Percentiles rank a stretch among this genome's conserved stretches.
These are phyloP conservation scores for Oreochromis aureus DNA, from an alignment of 2,113 vertebrate species.

Conservation along the genomic window DNA sequence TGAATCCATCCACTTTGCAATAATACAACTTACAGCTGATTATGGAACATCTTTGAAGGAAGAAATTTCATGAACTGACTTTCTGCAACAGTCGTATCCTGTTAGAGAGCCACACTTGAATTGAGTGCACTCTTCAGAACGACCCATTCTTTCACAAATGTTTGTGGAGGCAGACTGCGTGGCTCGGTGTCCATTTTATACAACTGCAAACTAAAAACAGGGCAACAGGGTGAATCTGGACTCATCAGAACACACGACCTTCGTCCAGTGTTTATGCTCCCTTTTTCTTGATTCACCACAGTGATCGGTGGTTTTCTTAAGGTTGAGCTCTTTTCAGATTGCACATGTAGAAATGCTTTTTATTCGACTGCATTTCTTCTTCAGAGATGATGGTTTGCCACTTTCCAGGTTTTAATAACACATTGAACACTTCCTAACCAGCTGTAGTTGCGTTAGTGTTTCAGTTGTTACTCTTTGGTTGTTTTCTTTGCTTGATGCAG, in stretches of 20 bases:
- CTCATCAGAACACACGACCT: not conserved
- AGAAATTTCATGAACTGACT: not conserved
- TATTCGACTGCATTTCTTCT: not conserved
- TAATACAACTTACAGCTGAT: not conserved
- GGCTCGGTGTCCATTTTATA: not conserved
- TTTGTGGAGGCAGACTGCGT: not conserved
- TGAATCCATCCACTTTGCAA: not conserved
- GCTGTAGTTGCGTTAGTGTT: rapidly evolving
- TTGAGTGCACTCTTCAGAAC: not conserved
- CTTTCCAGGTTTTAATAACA: not conserved
- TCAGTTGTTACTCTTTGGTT: not conserved
- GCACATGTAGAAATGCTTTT: not conserved
- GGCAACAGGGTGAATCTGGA: not conserved
- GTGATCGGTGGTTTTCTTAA: not conserved
- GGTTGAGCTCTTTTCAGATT: not conserved
- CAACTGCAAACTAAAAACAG: not conserved
- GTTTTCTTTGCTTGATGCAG: not conserved
- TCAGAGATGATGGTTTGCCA: not conserved
- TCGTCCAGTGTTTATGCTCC: not conserved
- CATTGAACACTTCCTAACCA: not conserved
- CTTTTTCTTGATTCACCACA: not conserved
- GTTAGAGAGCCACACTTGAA: rapidly evolving
- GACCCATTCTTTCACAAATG: not conserved
- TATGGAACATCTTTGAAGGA: not conserved
- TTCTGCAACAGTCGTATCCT: rapidly evolving